These are phyloP conservation scores for Gymnoscopelus braueri DNA, from an alignment of 2,797 vertebrate species.

Conservation along the genomic window DNA sequence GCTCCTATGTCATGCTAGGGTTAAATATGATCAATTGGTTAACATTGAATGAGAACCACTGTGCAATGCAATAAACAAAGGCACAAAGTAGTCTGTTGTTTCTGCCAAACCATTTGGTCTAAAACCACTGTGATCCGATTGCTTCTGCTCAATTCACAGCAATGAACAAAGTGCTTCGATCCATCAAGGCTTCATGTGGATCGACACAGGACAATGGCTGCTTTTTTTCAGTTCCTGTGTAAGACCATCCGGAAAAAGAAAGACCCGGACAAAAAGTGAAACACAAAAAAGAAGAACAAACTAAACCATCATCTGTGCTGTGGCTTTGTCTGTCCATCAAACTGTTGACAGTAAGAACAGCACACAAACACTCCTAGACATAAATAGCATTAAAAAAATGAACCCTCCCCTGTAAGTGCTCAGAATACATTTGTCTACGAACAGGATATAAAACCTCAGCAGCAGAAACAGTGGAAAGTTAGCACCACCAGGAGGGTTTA, in stretches of 20 bases:
- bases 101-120: slow-evolving; percentile 50
- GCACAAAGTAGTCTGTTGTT: slow-evolving; percentile 63
- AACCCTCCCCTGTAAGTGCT: background rate
- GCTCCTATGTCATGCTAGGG: too few relatives aligned
- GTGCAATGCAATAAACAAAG: slow-evolving; percentile 59
- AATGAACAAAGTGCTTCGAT: slow-evolving; percentile 42
- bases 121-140: slow-evolving; percentile 37
- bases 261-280: slow-evolving; percentile 3
- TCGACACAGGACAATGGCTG: slow-evolving; percentile 23
- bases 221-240: background rate
- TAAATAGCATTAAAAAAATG: background rate
- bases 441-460: slow-evolving; percentile 52
- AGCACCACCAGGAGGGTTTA: slow-evolving; percentile 61
- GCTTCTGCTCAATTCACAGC: slow-evolving; percentile 23
- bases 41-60: slow-evolving; percentile 9
- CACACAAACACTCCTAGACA: slow-evolving; percentile 4
- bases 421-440: slow-evolving; percentile 13
- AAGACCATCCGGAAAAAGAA: slow-evolving; percentile 3
- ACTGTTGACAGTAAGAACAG: background rate
- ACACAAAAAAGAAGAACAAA: background rate
- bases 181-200: slow-evolving; percentile 42
- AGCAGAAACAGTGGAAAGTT: slow-evolving; percentile 55
- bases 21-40: slow-evolving; percentile 32
- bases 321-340: background rate
- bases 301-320: background rate